phyloP scores from a whole-genome alignment of 2,888 invertebrate species.

The Leucoma salicis region DNA sequence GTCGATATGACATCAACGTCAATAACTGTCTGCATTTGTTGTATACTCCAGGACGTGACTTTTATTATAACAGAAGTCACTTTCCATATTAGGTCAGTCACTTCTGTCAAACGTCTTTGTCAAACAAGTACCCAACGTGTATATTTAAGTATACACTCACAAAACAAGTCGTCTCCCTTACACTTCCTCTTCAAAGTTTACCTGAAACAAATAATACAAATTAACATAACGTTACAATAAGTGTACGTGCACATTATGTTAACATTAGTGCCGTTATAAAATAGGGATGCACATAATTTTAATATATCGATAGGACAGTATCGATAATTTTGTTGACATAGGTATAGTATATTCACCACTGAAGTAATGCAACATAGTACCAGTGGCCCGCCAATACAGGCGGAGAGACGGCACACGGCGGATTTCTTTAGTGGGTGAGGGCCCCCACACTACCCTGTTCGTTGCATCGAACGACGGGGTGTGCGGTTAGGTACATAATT shows the following conservation, averaged over 20 bases:
- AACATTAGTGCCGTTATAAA: conserved; percentile 1
- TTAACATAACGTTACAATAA: conserved; percentile 14
- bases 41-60: not conserved
- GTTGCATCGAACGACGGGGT: no score
- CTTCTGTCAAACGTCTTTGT: not conserved
- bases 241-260: not conserved
- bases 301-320: not conserved
- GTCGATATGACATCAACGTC: no score
- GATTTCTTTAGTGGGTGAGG: no score
- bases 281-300: not conserved
- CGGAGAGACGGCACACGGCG: no score
- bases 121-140: not conserved
- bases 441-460: no score
- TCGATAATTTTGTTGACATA: no score
- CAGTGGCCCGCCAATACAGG: no score
- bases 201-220: conserved; percentile 28
- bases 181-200: conserved; percentile 10
- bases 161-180: conserved; percentile 4
- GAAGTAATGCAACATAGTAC: no score
- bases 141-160: conserved; percentile 2
- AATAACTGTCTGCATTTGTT: not conserved
- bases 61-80: not conserved
- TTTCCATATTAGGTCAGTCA: not conserved
- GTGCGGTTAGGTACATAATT: no score
- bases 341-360: no score